Percentiles rank a stretch among this genome's conserved stretches.
Evolutionary conservation across 2,888 invertebrate species (phyloP).

Genomic region (Saturnia pavonia): DNA sequence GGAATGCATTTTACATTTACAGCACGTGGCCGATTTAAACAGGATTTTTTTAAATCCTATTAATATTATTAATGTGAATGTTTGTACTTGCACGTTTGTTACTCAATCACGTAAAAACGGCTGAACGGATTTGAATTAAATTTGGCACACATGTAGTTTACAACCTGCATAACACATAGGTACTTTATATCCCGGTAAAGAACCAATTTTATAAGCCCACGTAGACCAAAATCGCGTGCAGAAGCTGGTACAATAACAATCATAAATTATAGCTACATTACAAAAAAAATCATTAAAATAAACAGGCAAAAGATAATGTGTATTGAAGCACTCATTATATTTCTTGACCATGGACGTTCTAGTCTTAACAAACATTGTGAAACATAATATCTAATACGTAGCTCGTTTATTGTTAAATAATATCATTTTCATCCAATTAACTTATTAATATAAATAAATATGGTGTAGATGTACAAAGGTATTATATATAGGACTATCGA

Average conservation of each 20-base stretch:
- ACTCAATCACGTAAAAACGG: too few species aligned
- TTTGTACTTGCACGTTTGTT: too few species aligned
- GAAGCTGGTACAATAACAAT: neutral
- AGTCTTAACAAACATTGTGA: neutral
- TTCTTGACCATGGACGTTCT: neutral
- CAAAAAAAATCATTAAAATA: neutral
- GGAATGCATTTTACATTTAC: slow-evolving; percentile 3
- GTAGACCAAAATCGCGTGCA: too few species aligned
- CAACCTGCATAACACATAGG: too few species aligned
- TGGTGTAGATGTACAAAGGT: neutral
- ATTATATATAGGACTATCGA: too few species aligned
- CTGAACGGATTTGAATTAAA: too few species aligned
- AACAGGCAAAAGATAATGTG: neutral
- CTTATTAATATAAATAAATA: neutral
- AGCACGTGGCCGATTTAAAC: neutral
- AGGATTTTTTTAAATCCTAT: neutral
- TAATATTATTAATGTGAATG: too few species aligned
- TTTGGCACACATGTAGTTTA: too few species aligned
- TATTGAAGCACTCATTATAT: neutral
- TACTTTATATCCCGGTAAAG: too few species aligned
- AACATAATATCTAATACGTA: neutral
- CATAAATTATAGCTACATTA: neutral
- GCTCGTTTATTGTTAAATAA: neutral
- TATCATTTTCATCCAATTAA: neutral
- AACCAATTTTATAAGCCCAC: too few species aligned